Evolutionary conservation across 2,113 vertebrate genomes (phyloP).

Genomic region (Clarias gariepinus): DNA sequence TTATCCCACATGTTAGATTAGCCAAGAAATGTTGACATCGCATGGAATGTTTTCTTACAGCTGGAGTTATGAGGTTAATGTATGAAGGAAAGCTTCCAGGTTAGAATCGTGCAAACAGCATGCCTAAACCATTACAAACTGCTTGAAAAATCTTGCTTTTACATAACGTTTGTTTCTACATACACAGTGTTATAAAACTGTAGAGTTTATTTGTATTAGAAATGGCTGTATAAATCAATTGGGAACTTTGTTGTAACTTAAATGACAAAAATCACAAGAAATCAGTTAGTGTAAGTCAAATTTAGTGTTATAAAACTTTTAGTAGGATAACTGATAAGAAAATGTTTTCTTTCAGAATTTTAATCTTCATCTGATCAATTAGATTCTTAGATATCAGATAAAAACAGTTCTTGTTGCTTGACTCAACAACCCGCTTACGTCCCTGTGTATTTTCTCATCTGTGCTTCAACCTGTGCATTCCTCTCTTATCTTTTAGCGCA

Average conservation of each 20-base stretch:
- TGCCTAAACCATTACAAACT: background rate
- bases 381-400: background rate
- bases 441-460: background rate
- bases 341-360: background rate
- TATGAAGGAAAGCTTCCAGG: background rate
- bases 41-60: background rate
- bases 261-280: background rate
- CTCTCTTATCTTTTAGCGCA: conserved; percentile 9
- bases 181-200: background rate
- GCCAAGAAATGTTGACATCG: background rate
- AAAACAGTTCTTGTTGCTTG: background rate
- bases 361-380: background rate
- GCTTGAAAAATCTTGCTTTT: background rate
- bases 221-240: background rate
- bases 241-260: background rate
- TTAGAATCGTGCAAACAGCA: background rate
- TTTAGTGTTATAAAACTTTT: background rate
- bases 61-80: background rate
- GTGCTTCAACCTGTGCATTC: background rate
- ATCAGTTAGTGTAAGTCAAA: no score
- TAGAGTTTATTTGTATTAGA: background rate
- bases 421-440: background rate
- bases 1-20: background rate
- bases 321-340: background rate
- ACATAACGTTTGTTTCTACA: background rate